These are phyloP conservation scores for Mormyrops boulengeri DNA, from an alignment of 2,797 vertebrate species.

Conservation along the genomic window DNA sequence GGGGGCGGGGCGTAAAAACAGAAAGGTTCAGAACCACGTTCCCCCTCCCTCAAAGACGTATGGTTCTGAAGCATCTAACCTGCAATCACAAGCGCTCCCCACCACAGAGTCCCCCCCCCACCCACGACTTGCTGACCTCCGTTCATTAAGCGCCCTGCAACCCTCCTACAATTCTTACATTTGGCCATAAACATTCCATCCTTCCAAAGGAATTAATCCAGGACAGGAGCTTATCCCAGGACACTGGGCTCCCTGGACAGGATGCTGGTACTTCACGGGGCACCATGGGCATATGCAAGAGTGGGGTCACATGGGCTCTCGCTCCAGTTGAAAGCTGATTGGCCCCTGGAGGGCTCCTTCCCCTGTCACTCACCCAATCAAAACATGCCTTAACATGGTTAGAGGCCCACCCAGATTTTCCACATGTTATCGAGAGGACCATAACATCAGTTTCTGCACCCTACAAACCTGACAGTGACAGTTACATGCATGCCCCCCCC, in stretches of 20 bases:
- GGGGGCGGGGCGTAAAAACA: neutral
- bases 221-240: neutral
- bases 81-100: neutral
- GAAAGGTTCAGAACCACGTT: neutral
- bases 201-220: neutral
- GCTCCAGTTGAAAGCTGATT: neutral
- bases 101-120: neutral
- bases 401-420: neutral
- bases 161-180: neutral
- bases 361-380: neutral
- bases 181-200: neutral
- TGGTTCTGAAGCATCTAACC: neutral
- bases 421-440: neutral
- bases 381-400: neutral
- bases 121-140: neutral
- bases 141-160: neutral
- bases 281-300: neutral
- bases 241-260: neutral
- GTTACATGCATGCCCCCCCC: neutral
- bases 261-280: neutral
- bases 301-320: neutral
- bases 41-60: neutral
- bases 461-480: neutral
- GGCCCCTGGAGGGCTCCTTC: neutral
- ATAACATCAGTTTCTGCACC: neutral